These are phyloP conservation scores for Sturnus vulgaris DNA, from an alignment of 2,113 vertebrate genomes.

Conservation along the genomic window DNA sequence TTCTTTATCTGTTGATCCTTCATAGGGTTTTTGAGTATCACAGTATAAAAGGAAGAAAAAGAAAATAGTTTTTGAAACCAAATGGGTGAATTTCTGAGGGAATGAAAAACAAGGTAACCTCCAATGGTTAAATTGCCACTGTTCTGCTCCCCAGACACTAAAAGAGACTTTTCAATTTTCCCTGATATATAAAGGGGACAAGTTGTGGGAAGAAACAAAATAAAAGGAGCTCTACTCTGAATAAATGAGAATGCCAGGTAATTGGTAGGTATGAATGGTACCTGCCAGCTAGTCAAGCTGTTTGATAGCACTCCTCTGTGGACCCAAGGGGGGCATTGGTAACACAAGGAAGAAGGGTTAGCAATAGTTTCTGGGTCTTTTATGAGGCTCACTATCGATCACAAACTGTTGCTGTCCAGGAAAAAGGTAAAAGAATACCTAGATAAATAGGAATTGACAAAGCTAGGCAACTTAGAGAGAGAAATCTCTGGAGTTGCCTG, in stretches of 20 bases:
- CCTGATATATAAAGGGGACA: not conserved
- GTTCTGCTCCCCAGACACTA: not conserved
- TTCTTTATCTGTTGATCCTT: not conserved
- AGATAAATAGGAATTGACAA: conserved; percentile 78
- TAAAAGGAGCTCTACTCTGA: not conserved
- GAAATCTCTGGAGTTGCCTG: conserved; percentile 60
- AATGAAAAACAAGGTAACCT: not conserved
- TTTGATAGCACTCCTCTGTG: not conserved
- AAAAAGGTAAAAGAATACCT: conserved; percentile 71
- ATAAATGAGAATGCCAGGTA: not conserved
- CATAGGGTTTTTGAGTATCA: not conserved
- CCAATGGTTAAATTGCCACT: not conserved
- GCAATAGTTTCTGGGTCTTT: conserved; percentile 36
- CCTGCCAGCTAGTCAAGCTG: not conserved
- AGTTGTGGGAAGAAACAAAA: fast-evolving
- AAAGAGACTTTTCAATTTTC: not conserved
- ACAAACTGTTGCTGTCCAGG: conserved; percentile 59
- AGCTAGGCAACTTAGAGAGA: conserved; percentile 65
- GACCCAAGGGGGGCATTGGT: not conserved
- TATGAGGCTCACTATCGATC: conserved; percentile 44
- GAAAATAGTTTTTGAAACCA: not conserved
- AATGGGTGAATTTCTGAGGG: not conserved
- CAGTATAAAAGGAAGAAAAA: not conserved
- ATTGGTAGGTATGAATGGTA: not conserved
- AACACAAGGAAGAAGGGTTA: conserved; percentile 15